Evolutionary conservation across 1,140 invertebrate species (phyloP).

Genomic region (Oryctes rhinoceros): DNA sequence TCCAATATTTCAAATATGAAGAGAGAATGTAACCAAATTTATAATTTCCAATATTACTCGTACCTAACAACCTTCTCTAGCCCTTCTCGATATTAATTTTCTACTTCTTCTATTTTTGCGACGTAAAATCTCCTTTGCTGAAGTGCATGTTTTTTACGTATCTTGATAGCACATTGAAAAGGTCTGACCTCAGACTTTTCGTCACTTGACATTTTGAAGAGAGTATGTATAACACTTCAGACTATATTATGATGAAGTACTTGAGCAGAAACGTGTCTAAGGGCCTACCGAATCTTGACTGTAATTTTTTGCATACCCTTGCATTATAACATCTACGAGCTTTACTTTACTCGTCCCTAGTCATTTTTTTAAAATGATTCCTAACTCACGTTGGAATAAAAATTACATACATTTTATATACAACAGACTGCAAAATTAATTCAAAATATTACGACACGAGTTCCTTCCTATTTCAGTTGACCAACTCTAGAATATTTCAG

Average conservation of each 20-base stretch:
- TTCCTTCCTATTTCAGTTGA: too few relatives aligned
- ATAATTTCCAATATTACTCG: too few relatives aligned
- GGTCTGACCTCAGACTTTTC: conserved; percentile 40
- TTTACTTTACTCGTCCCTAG: not conserved
- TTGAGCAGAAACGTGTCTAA: conserved; percentile 41
- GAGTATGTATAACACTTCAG: conserved; percentile 43
- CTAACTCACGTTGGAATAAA: too few relatives aligned
- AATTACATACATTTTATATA: too few relatives aligned
- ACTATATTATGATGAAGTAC: conserved; percentile 40
- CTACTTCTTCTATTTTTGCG: not conserved
- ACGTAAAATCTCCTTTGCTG: not conserved
- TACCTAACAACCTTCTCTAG: too few relatives aligned
- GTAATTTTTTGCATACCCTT: conserved; percentile 28
- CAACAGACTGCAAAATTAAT: too few relatives aligned
- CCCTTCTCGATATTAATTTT: not conserved
- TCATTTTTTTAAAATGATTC: too few relatives aligned
- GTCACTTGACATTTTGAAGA: conserved; percentile 42
- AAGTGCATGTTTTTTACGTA: conserved; percentile 26
- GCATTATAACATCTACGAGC: not conserved
- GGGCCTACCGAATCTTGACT: conserved; percentile 27
- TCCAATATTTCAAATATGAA: not conserved
- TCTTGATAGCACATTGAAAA: conserved; percentile 35
- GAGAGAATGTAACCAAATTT: too few relatives aligned
- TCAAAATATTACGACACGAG: too few relatives aligned
- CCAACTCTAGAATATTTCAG: too few relatives aligned